These are phyloP conservation scores for Trematocara nigrifrons DNA, from an alignment of 2,113 vertebrate species.

Conservation along the genomic window DNA sequence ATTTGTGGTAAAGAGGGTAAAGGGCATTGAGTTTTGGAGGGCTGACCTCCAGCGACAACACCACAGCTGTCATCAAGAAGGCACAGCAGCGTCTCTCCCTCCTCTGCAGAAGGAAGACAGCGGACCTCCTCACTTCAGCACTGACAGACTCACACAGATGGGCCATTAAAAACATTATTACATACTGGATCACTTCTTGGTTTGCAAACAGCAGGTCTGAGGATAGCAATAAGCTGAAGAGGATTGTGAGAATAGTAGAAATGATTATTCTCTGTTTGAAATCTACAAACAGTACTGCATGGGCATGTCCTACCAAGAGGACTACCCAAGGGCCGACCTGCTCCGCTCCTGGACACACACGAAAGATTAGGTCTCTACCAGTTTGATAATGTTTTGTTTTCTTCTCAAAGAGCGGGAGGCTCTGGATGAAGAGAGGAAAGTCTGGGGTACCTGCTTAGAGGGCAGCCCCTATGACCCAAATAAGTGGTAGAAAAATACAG, in stretches of 20 bases:
- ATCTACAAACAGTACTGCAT: neutral
- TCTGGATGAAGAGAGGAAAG: neutral
- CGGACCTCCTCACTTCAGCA: neutral
- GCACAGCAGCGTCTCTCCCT: neutral
- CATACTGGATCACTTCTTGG: neutral
- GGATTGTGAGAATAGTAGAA: neutral
- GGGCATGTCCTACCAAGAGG: neutral
- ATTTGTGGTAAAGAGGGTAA: neutral
- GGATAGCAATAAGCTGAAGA: neutral
- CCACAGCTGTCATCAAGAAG: neutral
- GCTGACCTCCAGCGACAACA: neutral
- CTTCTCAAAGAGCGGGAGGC: neutral
- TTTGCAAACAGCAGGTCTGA: neutral
- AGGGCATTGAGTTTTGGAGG: neutral
- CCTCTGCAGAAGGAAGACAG: neutral
- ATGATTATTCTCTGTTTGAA: neutral
- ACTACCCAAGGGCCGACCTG: neutral
- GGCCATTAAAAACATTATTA: neutral
- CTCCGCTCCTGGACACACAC: neutral
- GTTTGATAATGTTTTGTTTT: neutral
- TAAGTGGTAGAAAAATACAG: neutral
- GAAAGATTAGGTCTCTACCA: neutral
- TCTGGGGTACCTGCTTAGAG: neutral
- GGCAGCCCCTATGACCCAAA: neutral
- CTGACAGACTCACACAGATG: neutral